Base-by-base conservation (phyloP, 2,888 invertebrate species). In the Drosophila fulvimacula region DNA sequence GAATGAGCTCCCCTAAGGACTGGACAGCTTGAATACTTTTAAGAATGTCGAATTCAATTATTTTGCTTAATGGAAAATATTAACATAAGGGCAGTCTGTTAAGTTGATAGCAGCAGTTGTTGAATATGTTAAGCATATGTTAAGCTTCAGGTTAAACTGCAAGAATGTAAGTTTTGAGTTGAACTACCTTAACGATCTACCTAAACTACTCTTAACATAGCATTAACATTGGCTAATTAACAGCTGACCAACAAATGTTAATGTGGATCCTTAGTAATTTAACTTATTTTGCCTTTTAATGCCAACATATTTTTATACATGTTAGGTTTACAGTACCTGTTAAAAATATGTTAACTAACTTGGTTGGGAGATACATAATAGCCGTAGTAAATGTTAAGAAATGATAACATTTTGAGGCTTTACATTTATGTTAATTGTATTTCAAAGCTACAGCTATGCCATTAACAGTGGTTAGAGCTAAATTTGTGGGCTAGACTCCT, bases 11-110 rank as follows among this genome's bases (percentile, higher is more conserved):
- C 11, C 24, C 19, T 38, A 13, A 32, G 19, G 32, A 32, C 56
- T n/a, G 15, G 24, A 27, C 2, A 13, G 2, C 36, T 17, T 19
- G 36, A 46, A 19, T 15, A 36, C 27, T 10, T 19, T 46, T 38
- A 2, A 57, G 27, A n/a, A 34, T 44, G 21, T 44, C 56, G 21
- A 57, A 36, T 57, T 46, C 9, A 27, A 46, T 57, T 52, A 46
- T 46, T 57, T 44, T 13, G 2, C 38, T 52, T 6, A 24, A 52
- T 11, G 36, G 11, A 6, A 24, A 17, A 13, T 17, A 46, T 46
- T 46, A 5, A 24, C 46, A 30, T 46, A 27, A 6, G 5, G n/a
- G 10, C n/a, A 9, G 15, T 19, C 9, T 21, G 34, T 21, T 36
- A 19, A 21, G 21, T 19, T 3, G 1, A 15, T 1, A 9, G 0